Evolutionary conservation across 2,113 vertebrate genomes (phyloP).

Genomic region (Scophthalmus maximus): DNA sequence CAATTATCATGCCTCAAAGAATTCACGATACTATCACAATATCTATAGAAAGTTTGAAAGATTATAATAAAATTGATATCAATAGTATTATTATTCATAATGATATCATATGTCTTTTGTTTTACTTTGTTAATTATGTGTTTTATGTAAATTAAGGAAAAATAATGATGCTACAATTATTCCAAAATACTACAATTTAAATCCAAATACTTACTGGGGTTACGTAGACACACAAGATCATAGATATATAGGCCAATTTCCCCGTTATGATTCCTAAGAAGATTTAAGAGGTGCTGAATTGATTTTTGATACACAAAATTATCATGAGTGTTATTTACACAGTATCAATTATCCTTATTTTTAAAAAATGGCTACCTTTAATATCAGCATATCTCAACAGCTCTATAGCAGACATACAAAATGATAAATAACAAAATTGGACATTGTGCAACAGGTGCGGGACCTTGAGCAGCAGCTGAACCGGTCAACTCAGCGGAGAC

Average conservation of each 20-base stretch:
- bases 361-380: too few species aligned
- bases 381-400: too few species aligned
- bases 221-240: neutral
- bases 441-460: constrained; percentile 81
- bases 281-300: neutral
- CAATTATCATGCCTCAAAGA: too few species aligned
- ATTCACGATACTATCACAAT: too few species aligned
- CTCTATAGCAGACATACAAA: neutral
- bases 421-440: neutral
- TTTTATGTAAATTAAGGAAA: too few species aligned
- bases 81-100: too few species aligned
- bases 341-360: neutral
- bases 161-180: neutral
- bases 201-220: neutral
- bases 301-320: neutral
- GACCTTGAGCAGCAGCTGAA: constrained; percentile 90
- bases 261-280: neutral
- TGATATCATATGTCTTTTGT: too few species aligned
- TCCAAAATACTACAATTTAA: neutral
- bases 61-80: too few species aligned
- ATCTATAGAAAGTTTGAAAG: too few species aligned
- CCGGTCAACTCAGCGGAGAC: constrained; percentile 72
- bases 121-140: neutral
- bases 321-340: neutral
- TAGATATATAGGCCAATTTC: neutral